These are phyloP conservation scores for Drosophila bocqueti DNA, from an alignment of 1,140 invertebrate genomes.

Conservation along the genomic window DNA sequence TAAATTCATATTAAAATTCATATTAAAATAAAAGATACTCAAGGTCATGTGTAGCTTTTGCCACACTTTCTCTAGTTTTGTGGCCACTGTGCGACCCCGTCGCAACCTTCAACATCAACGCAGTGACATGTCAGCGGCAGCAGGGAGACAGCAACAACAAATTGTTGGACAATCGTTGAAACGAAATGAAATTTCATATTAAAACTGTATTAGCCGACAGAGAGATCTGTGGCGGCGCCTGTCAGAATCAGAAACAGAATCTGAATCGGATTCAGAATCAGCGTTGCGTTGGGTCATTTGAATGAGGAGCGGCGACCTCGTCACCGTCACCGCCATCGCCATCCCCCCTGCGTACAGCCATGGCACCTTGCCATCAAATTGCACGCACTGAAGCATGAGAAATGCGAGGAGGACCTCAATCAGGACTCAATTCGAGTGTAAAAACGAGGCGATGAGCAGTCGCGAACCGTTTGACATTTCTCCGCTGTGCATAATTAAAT, in stretches of 20 bases:
- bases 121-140: conserved; percentile 69
- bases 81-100: conserved; percentile 53
- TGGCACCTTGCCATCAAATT: conserved; percentile 55
- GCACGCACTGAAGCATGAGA: conserved; percentile 77
- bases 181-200: conserved; percentile 73
- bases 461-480: conserved; percentile 76
- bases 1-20: too few species aligned
- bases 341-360: conserved; percentile 3
- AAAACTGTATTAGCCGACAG: conserved; percentile 70
- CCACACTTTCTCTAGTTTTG: neutral
- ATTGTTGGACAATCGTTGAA: conserved; percentile 61
- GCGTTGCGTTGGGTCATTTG: conserved; percentile 70
- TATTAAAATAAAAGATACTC: too few species aligned
- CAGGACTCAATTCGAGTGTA: conserved; percentile 79
- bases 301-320: conserved; percentile 54
- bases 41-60: conserved; percentile 1
- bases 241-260: conserved; percentile 67
- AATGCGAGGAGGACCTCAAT: conserved; percentile 61
- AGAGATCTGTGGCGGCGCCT: conserved; percentile 48
- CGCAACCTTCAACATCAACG: conserved; percentile 32
- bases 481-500: conserved; percentile 77
- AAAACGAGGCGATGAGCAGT: conserved; percentile 65
- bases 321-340: too few species aligned
- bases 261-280: conserved; percentile 49
- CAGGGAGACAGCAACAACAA: conserved; percentile 42